phyloP scores from a whole-genome alignment of 35 echinoderm and acorn worm genomes.

The Ophiothrix spiculata region DNA sequence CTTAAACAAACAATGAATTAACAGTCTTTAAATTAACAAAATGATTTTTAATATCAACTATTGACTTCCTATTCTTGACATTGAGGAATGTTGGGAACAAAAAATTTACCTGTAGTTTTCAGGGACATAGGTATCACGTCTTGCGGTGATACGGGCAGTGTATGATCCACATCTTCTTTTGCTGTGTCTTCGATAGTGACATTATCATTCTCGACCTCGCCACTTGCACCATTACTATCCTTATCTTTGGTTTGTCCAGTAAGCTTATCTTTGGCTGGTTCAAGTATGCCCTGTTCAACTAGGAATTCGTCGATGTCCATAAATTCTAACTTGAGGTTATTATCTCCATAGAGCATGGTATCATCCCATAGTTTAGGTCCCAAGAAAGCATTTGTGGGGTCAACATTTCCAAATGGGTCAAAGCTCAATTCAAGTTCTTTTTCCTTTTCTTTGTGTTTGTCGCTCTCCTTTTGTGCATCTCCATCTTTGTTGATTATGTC shows the following conservation, averaged over 20 bases:
- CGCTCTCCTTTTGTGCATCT: not conserved
- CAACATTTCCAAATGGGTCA: conserved; percentile 7
- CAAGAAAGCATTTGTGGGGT: conserved; percentile 84
- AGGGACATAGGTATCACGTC: conserved; percentile 9
- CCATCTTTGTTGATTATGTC: not conserved
- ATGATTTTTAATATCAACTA: no score
- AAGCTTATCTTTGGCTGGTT: not conserved
- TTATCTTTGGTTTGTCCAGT: not conserved
- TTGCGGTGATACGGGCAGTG: not conserved
- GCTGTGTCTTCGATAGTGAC: not conserved
- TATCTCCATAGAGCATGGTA: conserved; percentile 48
- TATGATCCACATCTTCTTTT: not conserved
- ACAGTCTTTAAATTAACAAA: no score
- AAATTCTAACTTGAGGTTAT: conserved; percentile 89
- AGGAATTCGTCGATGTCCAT: conserved; percentile 98
- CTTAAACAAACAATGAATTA: no score
- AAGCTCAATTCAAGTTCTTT: not conserved
- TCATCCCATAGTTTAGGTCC: conserved; percentile 94
- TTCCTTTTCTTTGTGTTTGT: conserved; percentile 9
- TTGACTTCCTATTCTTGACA: no score
- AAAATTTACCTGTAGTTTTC: no score
- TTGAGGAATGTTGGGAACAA: no score
- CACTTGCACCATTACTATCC: not conserved
- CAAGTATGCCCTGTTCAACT: conserved; percentile 73
- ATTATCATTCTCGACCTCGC: not conserved